phyloP scores from a whole-genome alignment of 2,113 vertebrate genomes.

The Macrotis lagotis region DNA sequence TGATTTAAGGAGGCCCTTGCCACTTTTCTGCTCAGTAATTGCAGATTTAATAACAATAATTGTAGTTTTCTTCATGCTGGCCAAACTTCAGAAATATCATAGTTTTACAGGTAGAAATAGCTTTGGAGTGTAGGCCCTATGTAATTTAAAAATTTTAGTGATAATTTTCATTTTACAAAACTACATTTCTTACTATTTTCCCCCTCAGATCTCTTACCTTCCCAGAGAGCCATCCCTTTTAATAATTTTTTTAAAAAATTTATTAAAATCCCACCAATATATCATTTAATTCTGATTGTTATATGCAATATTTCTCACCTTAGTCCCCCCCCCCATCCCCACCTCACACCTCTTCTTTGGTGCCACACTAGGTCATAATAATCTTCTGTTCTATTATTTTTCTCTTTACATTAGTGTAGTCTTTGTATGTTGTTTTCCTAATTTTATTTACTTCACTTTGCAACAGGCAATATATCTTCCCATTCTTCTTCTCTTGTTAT shows the following conservation, averaged over 20 bases:
- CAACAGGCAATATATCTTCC: background rate
- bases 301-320: background rate
- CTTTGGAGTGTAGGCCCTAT: background rate
- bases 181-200: background rate
- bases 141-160: background rate
- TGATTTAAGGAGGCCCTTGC: background rate
- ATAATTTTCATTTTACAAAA: background rate
- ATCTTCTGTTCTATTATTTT: background rate
- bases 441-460: background rate
- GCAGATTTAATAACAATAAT: slow-evolving; percentile 31
- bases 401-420: background rate
- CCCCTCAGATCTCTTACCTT: background rate
- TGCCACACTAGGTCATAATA: background rate
- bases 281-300: background rate
- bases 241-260: background rate
- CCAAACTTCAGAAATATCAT: background rate
- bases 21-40: slow-evolving; percentile 3
- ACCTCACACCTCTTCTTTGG: background rate
- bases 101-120: background rate
- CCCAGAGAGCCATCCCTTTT: background rate
- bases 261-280: background rate
- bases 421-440: background rate
- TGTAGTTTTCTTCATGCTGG: background rate
- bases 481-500: background rate
- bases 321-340: background rate